These are phyloP conservation scores for Azemiops feae DNA, from an alignment of 2,113 vertebrate species.

Conservation along the genomic window DNA sequence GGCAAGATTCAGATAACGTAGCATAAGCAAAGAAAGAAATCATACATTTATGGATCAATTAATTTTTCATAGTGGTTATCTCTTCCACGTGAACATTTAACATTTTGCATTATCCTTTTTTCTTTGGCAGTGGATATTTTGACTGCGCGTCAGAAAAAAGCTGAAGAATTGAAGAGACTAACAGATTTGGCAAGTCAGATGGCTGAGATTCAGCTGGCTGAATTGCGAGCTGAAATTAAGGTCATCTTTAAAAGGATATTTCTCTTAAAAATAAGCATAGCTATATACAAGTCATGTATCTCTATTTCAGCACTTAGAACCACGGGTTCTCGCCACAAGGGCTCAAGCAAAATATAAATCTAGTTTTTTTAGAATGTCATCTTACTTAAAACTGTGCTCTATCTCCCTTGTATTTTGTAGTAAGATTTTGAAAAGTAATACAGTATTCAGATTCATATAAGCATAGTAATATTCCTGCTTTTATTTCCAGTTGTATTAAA, in stretches of 20 bases:
- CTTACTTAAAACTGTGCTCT: not conserved
- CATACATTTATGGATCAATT: not conserved
- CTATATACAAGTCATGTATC: not conserved
- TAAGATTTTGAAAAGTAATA: not conserved
- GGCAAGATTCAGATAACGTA: not conserved
- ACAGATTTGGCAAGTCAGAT: constrained; percentile 78
- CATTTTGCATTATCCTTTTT: constrained; percentile 24
- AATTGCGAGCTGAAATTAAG: constrained; percentile 83
- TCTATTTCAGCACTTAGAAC: not conserved
- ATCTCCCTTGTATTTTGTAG: not conserved
- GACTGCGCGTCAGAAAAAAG: constrained; percentile 78
- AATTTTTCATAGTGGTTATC: not conserved
- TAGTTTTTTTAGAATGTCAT: not conserved
- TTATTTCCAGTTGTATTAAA: not conserved
- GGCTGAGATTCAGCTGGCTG: constrained; percentile 77
- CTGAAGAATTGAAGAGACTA: constrained; percentile 77
- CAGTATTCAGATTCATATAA: not conserved
- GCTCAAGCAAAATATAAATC: not conserved
- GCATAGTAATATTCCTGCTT: not conserved
- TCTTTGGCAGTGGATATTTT: constrained; percentile 78
- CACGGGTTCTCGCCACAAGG: not conserved
- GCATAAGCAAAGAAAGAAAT: not conserved
- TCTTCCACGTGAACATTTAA: not conserved
- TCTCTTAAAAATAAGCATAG: not conserved
- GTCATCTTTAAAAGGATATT: constrained; percentile 42